These are phyloP conservation scores for Theropithecus gelada DNA, from an alignment of 2,113 vertebrate genomes.

Conservation along the genomic window DNA sequence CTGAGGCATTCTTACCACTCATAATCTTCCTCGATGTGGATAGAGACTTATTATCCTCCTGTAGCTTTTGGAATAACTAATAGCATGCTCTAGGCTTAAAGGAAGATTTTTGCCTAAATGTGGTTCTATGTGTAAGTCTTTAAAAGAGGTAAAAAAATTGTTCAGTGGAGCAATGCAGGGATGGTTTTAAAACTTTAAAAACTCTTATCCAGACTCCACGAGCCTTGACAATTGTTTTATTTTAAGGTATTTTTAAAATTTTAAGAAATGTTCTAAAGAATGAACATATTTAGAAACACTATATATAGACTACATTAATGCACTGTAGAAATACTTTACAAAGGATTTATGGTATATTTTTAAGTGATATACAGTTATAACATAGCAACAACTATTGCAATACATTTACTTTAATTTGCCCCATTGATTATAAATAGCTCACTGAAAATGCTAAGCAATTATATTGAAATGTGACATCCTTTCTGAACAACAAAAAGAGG, in stretches of 20 bases:
- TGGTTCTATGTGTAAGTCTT: background rate
- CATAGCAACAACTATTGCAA: conserved; percentile 46
- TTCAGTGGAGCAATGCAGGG: background rate
- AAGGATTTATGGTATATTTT: conserved; percentile 58
- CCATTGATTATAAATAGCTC: conserved; percentile 55
- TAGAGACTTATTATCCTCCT: background rate
- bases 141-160: background rate
- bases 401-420: conserved; percentile 59
- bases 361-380: conserved; percentile 45
- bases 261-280: conserved; percentile 40
- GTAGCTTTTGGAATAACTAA: background rate
- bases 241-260: conserved; percentile 14
- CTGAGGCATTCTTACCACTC: background rate
- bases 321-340: background rate
- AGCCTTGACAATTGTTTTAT: conserved; percentile 1
- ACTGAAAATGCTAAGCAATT: conserved; percentile 68
- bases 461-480: conserved; percentile 60
- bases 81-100: background rate
- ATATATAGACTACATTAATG: conserved; percentile 44
- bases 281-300: conserved; percentile 46
- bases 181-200: conserved; percentile 12
- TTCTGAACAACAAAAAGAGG: conserved; percentile 47
- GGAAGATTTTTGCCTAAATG: background rate
- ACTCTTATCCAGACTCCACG: background rate
- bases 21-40: background rate